Evolutionary conservation across 2,888 invertebrate species (phyloP).

Genomic region (Ichneumoninae sp.): DNA sequence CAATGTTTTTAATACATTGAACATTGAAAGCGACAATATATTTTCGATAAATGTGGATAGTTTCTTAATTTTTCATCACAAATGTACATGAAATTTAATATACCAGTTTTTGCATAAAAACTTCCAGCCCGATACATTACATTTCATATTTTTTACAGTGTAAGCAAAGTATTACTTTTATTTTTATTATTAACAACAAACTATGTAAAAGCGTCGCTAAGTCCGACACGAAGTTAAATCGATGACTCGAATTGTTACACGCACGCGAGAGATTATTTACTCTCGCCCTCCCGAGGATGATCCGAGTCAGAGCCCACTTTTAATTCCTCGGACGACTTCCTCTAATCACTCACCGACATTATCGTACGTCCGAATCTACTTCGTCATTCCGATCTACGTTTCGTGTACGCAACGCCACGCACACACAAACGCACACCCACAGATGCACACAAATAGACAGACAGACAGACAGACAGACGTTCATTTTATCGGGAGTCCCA

Average conservation of each 20-base stretch:
- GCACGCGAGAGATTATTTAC: slow-evolving; percentile 47
- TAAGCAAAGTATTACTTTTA: neutral
- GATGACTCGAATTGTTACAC: slow-evolving; percentile 5
- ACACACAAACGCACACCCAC: slow-evolving; percentile 8
- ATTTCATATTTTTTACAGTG: neutral
- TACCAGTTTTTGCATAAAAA: too few species aligned
- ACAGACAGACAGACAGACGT: slow-evolving; percentile 51
- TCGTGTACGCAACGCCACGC: slow-evolving; percentile 23
- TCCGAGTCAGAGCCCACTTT: slow-evolving; percentile 60
- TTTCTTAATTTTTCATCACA: too few species aligned
- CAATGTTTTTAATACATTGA: too few species aligned
- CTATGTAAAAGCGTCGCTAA: neutral
- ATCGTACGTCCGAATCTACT: slow-evolving; percentile 66
- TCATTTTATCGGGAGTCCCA: slow-evolving; percentile 61
- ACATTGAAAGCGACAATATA: too few species aligned
- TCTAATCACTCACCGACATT: slow-evolving; percentile 69
- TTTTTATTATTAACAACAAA: neutral
- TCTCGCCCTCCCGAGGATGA: slow-evolving; percentile 22
- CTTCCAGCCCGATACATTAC: too few species aligned
- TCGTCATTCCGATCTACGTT: slow-evolving; percentile 67
- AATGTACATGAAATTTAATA: too few species aligned
- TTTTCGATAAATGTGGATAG: too few species aligned
- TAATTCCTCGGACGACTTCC: slow-evolving; percentile 66
- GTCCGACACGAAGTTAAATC: neutral
- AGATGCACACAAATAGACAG: slow-evolving; percentile 13